phyloP scores from a whole-genome alignment of 2,113 vertebrate genomes.

The Calonectris borealis region DNA sequence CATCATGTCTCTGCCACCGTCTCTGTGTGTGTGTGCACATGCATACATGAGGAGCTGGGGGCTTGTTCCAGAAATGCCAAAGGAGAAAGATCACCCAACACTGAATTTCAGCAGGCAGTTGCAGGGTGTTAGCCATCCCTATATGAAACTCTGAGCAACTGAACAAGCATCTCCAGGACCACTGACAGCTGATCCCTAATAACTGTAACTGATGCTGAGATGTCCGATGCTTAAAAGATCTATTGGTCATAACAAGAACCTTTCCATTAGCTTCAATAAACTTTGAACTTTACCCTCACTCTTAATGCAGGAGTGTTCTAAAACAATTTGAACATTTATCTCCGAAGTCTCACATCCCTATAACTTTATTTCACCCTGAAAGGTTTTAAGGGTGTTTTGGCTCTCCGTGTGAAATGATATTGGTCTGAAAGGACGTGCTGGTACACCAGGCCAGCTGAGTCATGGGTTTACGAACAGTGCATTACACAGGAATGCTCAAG shows the following conservation, averaged over 20 bases:
- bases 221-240: background rate
- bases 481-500: background rate
- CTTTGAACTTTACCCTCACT: background rate
- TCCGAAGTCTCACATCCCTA: background rate
- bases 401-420: background rate
- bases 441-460: background rate
- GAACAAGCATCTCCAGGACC: background rate
- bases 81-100: background rate
- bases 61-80: background rate
- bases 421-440: background rate
- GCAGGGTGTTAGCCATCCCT: background rate
- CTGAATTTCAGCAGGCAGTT: background rate
- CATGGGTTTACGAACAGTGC: background rate
- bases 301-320: background rate
- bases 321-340: background rate
- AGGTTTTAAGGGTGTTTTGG: background rate
- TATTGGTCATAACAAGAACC: background rate
- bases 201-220: background rate
- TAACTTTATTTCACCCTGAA: background rate
- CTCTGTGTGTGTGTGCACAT: rapidly evolving
- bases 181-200: background rate
- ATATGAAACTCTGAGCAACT: background rate
- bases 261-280: background rate
- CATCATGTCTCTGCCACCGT: background rate
- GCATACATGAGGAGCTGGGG: background rate